phyloP scores from a whole-genome alignment of 2,888 invertebrate genomes.

The Dione juno region DNA sequence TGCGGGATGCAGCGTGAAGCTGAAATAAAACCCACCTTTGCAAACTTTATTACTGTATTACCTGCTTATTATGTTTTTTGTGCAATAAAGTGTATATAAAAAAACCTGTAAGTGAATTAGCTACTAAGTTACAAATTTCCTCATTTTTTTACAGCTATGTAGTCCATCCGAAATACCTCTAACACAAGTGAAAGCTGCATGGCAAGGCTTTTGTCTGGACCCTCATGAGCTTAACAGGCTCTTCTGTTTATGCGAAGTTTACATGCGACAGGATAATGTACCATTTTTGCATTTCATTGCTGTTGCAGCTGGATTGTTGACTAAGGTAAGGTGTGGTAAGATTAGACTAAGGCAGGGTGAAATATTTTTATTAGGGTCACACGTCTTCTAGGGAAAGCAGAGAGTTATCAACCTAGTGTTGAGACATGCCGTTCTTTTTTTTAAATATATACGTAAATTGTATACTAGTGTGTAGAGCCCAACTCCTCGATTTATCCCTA shows the following conservation, averaged over 20 bases:
- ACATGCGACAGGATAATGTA: constrained; percentile 81
- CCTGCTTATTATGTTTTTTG: no score
- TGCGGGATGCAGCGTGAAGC: no score
- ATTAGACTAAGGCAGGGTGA: no score
- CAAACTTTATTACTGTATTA: no score
- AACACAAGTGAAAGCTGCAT: constrained; percentile 67
- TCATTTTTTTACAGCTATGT: constrained; percentile 57
- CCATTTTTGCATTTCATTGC: constrained; percentile 90
- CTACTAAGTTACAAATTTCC: not conserved
- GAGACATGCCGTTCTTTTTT: not conserved
- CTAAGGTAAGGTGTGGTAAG: constrained; percentile 74
- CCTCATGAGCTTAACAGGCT: constrained; percentile 86
- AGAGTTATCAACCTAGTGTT: no score
- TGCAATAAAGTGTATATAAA: no score
- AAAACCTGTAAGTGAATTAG: not conserved
- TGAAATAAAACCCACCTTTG: no score
- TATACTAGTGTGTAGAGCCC: no score
- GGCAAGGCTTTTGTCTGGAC: constrained; percentile 87
- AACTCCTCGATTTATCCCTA: no score
- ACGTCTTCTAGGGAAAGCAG: no score
- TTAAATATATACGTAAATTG: no score
- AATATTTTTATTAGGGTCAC: no score
- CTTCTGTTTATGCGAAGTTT: constrained; percentile 88
- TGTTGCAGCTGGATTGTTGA: constrained; percentile 87
- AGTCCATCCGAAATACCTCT: constrained; percentile 68